Conservation (phyloP, 2,797 vertebrate species). For the Crocidura indochinensis region DNA sequence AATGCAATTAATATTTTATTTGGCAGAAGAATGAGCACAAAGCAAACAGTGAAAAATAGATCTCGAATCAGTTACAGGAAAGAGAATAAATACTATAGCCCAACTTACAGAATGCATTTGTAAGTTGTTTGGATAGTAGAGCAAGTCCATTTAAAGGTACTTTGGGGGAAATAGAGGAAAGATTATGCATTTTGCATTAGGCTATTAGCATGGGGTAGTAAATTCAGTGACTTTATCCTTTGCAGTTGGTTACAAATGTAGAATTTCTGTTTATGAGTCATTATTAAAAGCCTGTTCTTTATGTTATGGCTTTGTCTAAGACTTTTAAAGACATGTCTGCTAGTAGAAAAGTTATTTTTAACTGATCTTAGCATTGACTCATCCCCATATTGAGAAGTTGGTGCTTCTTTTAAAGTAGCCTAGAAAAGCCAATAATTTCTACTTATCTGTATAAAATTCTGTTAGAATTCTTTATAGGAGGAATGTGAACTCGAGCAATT, state of each 20-base stretch:
- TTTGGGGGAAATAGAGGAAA: constrained; percentile 62
- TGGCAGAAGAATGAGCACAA: constrained; percentile 77
- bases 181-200: constrained; percentile 81
- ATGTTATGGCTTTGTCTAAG: constrained; percentile 67
- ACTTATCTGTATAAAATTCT: constrained; percentile 71
- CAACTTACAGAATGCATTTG: constrained; percentile 84
- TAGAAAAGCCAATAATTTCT: constrained; percentile 80
- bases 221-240: constrained; percentile 66
- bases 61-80: constrained; percentile 77
- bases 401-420: constrained; percentile 14
- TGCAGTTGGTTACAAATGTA: constrained; percentile 66
- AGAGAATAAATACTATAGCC: constrained; percentile 76
- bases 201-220: constrained; percentile 57
- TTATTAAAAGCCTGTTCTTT: constrained; percentile 71
- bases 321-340: constrained; percentile 65
- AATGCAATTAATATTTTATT: constrained; percentile 88
- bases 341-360: constrained; percentile 78
- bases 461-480: constrained; percentile 52
- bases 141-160: constrained; percentile 67
- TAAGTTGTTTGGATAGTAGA: constrained; percentile 78
- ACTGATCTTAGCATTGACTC: constrained; percentile 65
- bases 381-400: constrained; percentile 11
- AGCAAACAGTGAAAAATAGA: constrained; percentile 78
- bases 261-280: constrained; percentile 69
- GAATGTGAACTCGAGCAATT: constrained; percentile 57